Evolutionary conservation across 2,113 vertebrate genomes (phyloP).

Genomic region (Nansenia antarctica): DNA sequence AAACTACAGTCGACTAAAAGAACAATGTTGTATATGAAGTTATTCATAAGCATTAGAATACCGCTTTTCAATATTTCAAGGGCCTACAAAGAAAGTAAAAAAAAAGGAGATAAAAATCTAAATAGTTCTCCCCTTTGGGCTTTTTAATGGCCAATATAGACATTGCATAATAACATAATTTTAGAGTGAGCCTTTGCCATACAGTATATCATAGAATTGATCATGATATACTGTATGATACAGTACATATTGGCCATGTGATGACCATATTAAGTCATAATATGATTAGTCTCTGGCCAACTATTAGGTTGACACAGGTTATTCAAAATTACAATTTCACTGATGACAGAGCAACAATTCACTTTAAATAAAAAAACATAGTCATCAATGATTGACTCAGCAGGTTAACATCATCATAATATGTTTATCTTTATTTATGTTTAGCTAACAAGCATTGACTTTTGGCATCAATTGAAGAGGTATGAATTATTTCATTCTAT

Average conservation of each 20-base stretch:
- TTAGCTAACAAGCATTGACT: too few species aligned
- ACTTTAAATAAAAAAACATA: too few species aligned
- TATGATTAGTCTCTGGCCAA: neutral
- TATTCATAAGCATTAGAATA: conserved; percentile 64
- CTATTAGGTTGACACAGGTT: neutral
- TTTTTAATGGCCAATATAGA: conserved; percentile 45
- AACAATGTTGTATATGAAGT: conserved; percentile 34
- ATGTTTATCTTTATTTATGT: too few species aligned
- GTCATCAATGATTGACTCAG: conserved; percentile 37
- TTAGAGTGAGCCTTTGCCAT: conserved; percentile 26
- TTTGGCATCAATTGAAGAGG: too few species aligned
- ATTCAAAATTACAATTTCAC: neutral
- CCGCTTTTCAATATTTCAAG: conserved; percentile 73
- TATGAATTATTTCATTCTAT: too few species aligned
- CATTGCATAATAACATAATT: conserved; percentile 23
- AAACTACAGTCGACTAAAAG: conserved; percentile 14
- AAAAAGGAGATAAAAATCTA: conserved; percentile 22
- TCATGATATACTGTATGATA: too few species aligned
- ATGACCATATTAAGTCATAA: neutral
- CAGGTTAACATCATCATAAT: conserved; percentile 52
- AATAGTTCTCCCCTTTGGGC: conserved; percentile 36
- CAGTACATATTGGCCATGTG: too few species aligned
- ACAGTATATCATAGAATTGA: neutral
- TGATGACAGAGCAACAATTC: neutral
- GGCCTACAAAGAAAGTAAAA: conserved; percentile 50